phyloP scores from a whole-genome alignment of 2,888 invertebrate species.

The Pecten maximus region DNA sequence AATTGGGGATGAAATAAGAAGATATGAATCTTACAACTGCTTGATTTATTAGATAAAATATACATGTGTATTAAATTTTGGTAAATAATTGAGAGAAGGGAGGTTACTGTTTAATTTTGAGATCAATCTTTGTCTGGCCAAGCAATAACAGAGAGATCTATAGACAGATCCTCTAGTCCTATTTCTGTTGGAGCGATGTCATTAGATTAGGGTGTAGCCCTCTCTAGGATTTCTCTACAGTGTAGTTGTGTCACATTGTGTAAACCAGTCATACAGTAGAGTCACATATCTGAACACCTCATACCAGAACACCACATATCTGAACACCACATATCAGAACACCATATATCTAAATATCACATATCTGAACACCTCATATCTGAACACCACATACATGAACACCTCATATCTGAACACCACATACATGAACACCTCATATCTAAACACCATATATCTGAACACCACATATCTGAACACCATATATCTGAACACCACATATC shows the following conservation, averaged over 20 bases:
- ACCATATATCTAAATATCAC: too few species aligned
- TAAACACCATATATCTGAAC: too few species aligned
- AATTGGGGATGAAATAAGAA: neutral
- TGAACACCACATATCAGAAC: too few species aligned
- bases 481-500: too few species aligned
- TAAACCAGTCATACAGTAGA: neutral
- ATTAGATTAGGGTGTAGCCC: neutral
- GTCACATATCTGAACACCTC: too few species aligned
- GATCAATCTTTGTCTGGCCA: neutral
- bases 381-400: too few species aligned
- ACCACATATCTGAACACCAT: too few species aligned
- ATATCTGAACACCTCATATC: too few species aligned
- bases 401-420: too few species aligned
- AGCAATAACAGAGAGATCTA: neutral
- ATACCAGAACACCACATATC: too few species aligned
- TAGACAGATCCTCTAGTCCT: neutral
- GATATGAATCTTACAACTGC: neutral
- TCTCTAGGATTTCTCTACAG: neutral
- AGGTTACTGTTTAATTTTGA: neutral
- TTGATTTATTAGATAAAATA: neutral
- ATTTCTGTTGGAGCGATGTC: neutral
- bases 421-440: too few species aligned
- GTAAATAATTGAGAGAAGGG: neutral
- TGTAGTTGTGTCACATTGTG: neutral
- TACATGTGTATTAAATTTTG: slow-evolving; percentile 4